phyloP scores from a whole-genome alignment of 2,797 vertebrate genomes.

The Vipera latastei region DNA sequence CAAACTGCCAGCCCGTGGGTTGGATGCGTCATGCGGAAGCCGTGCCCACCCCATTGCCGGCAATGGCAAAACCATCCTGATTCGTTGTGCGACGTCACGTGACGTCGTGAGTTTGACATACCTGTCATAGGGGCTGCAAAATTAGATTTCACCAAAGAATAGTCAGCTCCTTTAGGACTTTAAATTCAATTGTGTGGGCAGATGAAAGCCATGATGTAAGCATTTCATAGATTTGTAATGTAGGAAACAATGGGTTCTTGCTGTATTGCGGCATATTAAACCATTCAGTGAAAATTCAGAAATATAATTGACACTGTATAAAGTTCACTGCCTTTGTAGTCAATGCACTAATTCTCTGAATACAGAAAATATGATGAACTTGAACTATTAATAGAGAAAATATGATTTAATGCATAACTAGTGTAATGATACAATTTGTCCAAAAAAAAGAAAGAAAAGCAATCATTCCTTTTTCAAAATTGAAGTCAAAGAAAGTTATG shows the following conservation, averaged over 20 bases:
- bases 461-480: background rate
- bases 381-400: background rate
- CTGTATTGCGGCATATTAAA: background rate
- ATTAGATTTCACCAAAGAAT: background rate
- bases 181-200: background rate
- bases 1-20: no score
- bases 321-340: background rate
- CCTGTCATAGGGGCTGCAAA: background rate
- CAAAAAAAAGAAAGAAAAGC: background rate
- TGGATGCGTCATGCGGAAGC: no score
- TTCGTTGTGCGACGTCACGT: rapidly evolving
- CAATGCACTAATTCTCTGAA: background rate
- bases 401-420: background rate
- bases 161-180: background rate
- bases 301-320: background rate
- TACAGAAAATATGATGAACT: background rate
- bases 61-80: no score
- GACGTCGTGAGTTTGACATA: no score
- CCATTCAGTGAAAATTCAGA: background rate
- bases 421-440: background rate
- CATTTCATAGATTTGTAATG: background rate
- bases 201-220: background rate
- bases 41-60: no score
- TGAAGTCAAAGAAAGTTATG: background rate
- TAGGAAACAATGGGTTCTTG: background rate